These are phyloP conservation scores for Nomada fabriciana DNA, from an alignment of 2,888 invertebrate species.

Conservation along the genomic window DNA sequence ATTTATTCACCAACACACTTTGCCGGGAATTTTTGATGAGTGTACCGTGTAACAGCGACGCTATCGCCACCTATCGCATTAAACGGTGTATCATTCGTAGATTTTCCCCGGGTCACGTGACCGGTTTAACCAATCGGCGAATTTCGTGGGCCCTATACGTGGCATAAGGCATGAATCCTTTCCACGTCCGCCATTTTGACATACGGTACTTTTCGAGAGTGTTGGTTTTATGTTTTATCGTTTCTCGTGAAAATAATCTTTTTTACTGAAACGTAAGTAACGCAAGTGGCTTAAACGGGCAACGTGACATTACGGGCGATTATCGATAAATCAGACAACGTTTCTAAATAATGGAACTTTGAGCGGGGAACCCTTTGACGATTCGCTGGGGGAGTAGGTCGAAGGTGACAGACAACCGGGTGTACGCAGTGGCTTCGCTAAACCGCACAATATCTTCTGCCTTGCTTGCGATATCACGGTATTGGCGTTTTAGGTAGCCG, in stretches of 20 bases:
- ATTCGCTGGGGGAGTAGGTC: constrained; percentile 79
- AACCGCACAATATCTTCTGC: constrained; percentile 69
- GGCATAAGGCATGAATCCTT: constrained; percentile 91
- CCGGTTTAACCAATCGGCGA: constrained; percentile 74
- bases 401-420: constrained; percentile 82
- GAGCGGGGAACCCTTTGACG: constrained; percentile 68
- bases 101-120: constrained; percentile 74
- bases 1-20: constrained; percentile 25
- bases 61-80: constrained; percentile 49
- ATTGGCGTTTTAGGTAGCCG: constrained; percentile 68
- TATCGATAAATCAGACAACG: constrained; percentile 54
- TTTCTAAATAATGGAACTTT: constrained; percentile 67
- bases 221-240: constrained; percentile 89
- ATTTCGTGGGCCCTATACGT: constrained; percentile 88
- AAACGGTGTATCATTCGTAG: constrained; percentile 12
- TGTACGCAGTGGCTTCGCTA: constrained; percentile 77
- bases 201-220: constrained; percentile 90
- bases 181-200: constrained; percentile 94
- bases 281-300: constrained; percentile 66
- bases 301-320: constrained; percentile 58
- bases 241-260: constrained; percentile 87
- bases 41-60: constrained; percentile 23
- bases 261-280: constrained; percentile 85
- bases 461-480: constrained; percentile 65
- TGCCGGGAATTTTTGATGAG: constrained; percentile 54